phyloP scores from a whole-genome alignment of 2,113 vertebrate species.

The Nyctibius bracteatus region DNA sequence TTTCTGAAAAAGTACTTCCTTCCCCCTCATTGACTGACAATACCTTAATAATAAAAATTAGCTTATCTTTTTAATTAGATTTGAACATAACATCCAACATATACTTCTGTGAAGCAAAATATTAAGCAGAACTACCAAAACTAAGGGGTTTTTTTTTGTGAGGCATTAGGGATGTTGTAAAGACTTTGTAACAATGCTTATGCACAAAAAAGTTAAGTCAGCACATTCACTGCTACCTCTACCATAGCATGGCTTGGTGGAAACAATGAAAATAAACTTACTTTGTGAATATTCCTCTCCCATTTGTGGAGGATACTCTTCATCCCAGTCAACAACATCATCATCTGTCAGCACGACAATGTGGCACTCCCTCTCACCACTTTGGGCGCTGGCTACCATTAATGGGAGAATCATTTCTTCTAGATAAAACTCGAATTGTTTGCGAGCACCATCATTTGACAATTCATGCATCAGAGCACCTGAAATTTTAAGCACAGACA shows the following conservation, averaged over 20 bases:
- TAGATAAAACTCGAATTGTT: conserved; percentile 96
- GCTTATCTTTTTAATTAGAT: background rate
- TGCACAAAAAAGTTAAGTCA: background rate
- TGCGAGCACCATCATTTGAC: conserved; percentile 95
- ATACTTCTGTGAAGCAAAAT: background rate
- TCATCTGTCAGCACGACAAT: conserved; percentile 98
- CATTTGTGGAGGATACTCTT: conserved; percentile 98
- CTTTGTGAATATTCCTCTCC: conserved; percentile 99
- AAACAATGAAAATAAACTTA: conserved; percentile 65
- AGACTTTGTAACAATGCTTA: background rate
- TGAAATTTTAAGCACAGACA: conserved; percentile 46
- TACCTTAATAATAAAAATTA: background rate
- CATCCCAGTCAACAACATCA: conserved; percentile 98
- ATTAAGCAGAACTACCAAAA: background rate
- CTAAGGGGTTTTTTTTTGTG: background rate
- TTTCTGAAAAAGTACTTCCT: background rate
- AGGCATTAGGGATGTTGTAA: background rate
- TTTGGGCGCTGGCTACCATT: conserved; percentile 97
- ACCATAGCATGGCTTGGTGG: rapidly evolving
- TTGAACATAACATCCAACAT: background rate
- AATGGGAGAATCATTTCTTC: conserved; percentile 98
- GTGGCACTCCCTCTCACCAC: conserved; percentile 95
- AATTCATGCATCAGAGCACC: conserved; percentile 99
- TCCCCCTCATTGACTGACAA: background rate
- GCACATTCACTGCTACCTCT: background rate